Evolutionary conservation across 2,888 invertebrate genomes (phyloP).

Genomic region (Apamea sordens): DNA sequence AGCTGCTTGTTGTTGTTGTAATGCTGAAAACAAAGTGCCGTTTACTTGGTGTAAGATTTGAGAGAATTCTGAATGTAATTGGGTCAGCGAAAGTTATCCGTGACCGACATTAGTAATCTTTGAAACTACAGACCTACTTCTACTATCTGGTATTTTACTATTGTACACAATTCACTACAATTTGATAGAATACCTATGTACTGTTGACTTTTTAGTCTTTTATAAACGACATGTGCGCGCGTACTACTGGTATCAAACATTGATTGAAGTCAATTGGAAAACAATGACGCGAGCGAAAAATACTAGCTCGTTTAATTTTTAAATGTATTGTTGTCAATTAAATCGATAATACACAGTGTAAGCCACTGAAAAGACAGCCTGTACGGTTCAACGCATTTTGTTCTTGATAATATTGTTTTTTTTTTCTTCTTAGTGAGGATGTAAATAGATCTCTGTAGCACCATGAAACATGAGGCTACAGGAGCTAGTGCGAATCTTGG

Average conservation of each 20-base stretch:
- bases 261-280: constrained; percentile 19
- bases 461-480: too few species aligned
- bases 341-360: background rate
- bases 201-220: constrained; percentile 11
- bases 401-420: constrained; percentile 22
- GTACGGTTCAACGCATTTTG: constrained; percentile 23
- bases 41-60: constrained; percentile 37
- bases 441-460: background rate
- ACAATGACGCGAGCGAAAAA: constrained; percentile 7
- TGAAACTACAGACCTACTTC: constrained; percentile 53
- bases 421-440: constrained; percentile 19
- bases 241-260: background rate
- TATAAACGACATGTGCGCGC: background rate
- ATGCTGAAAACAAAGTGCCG: constrained; percentile 39
- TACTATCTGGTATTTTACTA: constrained; percentile 54
- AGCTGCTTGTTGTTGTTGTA: constrained; percentile 58
- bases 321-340: background rate
- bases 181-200: constrained; percentile 18
- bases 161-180: constrained; percentile 34
- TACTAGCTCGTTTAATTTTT: background rate
- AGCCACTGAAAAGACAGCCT: constrained; percentile 20
- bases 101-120: constrained; percentile 59
- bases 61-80: constrained; percentile 53
- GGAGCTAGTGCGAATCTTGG: too few species aligned
- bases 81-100: constrained; percentile 57